Base-by-base conservation (phyloP, 1,140 invertebrate genomes). In the Nylanderia fulva region DNA sequence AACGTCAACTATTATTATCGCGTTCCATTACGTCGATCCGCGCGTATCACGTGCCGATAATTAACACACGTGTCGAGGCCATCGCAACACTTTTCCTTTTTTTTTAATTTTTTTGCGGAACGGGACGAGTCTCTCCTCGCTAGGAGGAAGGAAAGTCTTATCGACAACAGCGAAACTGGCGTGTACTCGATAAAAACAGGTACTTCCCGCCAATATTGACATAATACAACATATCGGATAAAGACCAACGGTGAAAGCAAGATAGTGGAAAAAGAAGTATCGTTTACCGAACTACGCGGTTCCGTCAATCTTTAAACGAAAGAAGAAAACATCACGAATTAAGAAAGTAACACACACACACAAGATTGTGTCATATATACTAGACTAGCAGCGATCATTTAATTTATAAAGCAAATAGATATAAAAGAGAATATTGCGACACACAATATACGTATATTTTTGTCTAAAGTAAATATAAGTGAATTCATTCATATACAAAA, bases 141-240 rank as follows among this genome's bases (percentile, higher is more conserved):
- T 42, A 18, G 42, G 21, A 15, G 77, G 45, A 39, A 58, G 24
- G 52, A 71, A 58, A 58, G 24, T 75, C 24, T 76, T 71, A 75
- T 76, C 60, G 56, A 18, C 56, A 69, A 63, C 71, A 58, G 45
- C 80, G 21, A 52, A 63, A 76, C 39, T 42, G 71, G 52, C 39
- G 76, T 27, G 33, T 27, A 15, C 61, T 61, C 71, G 71, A 84
- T 84, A 84, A 84, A 84, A 84, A 84, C 80, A 64, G 71, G 18
- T 36, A 76, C 71, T 63, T 75, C 29, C 58, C 80, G 69, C 29
- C 24, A 72, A 76, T 84, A 84, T 84, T 76, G 80, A 64, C 58
- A 45, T 84, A 75, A 42, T 74, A 74, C 71, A 71, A 82, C 52
- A 76, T 42, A 29, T 60, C 69, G 58, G 42, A 75, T 84, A 84